Conservation (phyloP, 2,113 vertebrate species). For the Hemiscyllium ocellatum region DNA sequence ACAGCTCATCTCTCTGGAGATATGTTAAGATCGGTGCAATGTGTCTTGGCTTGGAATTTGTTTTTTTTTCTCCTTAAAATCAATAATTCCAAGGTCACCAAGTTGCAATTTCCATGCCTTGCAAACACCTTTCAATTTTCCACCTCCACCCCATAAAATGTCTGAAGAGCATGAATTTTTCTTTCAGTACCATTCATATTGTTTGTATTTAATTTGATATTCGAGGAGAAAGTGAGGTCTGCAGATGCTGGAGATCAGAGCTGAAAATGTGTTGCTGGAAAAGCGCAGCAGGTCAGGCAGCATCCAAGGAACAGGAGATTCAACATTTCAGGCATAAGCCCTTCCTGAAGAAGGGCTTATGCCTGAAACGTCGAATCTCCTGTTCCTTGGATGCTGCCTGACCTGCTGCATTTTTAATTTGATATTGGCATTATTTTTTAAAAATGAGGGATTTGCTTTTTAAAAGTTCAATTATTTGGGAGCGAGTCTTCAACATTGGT, state of each 20-base stretch:
- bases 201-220: background rate
- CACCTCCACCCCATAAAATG: background rate
- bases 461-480: background rate
- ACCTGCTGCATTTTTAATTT: too few relatives aligned
- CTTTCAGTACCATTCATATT: background rate
- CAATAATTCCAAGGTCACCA: constrained; percentile 18
- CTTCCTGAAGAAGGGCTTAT: too few relatives aligned
- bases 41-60: background rate
- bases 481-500: background rate
- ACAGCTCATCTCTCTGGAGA: background rate
- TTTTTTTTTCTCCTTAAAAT: background rate
- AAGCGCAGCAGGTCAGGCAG: too few relatives aligned
- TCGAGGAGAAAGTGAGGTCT: too few relatives aligned
- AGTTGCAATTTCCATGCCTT: background rate
- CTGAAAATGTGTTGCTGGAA: too few relatives aligned
- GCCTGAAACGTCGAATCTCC: too few relatives aligned
- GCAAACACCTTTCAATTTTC: background rate
- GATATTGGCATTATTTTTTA: background rate
- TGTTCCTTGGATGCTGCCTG: too few relatives aligned
- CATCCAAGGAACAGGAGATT: too few relatives aligned
- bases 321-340: too few relatives aligned
- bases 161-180: background rate
- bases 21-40: background rate
- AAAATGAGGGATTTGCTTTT: background rate
- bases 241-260: too few relatives aligned